Percentiles rank a stretch among this genome's conserved stretches.
These are phyloP conservation scores for Microlaimidae sp. DNA, from an alignment of 2,888 invertebrate species.

Conservation along the genomic window DNA sequence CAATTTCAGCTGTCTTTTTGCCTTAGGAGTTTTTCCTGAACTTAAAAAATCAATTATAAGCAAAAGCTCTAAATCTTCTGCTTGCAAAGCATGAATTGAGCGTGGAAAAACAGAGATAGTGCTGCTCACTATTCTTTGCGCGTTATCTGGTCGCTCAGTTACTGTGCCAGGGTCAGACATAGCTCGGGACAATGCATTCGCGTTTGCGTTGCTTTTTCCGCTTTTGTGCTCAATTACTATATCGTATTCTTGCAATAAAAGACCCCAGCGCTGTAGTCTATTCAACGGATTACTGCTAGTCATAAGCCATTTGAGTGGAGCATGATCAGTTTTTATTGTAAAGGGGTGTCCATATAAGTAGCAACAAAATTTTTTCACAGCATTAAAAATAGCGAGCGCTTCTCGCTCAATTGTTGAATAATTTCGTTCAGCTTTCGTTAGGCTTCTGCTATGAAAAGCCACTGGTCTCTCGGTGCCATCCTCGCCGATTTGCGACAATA, in stretches of 20 bases:
- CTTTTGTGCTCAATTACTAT: slow-evolving; percentile 35
- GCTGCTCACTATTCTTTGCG: no score
- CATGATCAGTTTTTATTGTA: slow-evolving; percentile 38
- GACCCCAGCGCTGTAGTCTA: slow-evolving; percentile 39
- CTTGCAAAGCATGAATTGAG: no score
- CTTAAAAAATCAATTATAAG: no score
- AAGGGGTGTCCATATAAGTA: slow-evolving; percentile 36
- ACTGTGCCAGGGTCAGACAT: no score
- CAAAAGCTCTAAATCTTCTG: no score
- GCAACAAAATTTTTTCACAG: slow-evolving; percentile 35
- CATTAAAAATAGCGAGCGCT: slow-evolving; percentile 33
- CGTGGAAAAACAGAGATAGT: no score
- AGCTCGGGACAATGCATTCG: slow-evolving; percentile 32
- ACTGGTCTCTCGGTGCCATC: slow-evolving; percentile 21
- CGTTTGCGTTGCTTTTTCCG: slow-evolving; percentile 35
- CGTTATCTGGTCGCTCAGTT: no score
- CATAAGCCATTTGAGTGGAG: slow-evolving; percentile 40
- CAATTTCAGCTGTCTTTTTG: no score
- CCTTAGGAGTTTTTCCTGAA: no score
- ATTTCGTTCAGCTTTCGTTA: slow-evolving; percentile 31
- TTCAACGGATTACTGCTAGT: slow-evolving; percentile 37
- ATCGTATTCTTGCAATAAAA: slow-evolving; percentile 36
- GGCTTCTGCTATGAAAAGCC: slow-evolving; percentile 19
- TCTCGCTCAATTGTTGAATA: slow-evolving; percentile 39
- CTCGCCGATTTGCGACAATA: slow-evolving; percentile 22